Base-by-base conservation (phyloP, 1,140 invertebrate species). In the Pogonomyrmex barbatus region DNA sequence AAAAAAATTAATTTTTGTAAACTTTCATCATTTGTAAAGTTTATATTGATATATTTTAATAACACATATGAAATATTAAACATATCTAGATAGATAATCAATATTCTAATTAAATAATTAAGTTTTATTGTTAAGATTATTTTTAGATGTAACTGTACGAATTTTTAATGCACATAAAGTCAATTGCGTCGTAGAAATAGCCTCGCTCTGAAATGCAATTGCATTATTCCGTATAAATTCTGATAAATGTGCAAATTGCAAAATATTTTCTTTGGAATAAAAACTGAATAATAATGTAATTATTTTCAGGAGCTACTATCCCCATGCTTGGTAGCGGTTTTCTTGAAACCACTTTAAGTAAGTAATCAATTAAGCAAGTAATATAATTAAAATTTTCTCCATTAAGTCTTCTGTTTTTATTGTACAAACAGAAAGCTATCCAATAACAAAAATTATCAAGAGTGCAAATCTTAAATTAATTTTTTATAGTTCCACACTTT, bases 341-440 rank as follows among this genome's bases (percentile, higher is more conserved):
- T 89, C 17, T 67, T 77, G 79, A 79, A 84, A 87, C 84, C 77
- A 62, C 85, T 92, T 88, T 92, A 91, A 90, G 92, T 93, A 87
- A 92, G 90, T 92, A 45, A 50, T 4, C 0, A 3, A 47, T 30
- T 14, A 47, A 14, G 30, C 14, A 50, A 68, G 45, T 67, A n/a
- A n/a, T 56, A 33, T 58, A 68, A 87, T 65, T 45, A 67, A 81
- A 70, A 84, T 78, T 89, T 56, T 70, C 39, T 65, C 45, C 52
- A 50, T 86, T 77, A 63, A 56, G 8, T 36, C 6, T 14, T 30
- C 10, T 45, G 12, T 30, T 24, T 6, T 5, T 17, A 14, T 14
- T 36, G 17, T 56, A 24, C 24, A 24, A 24, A 24, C 24, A 24
- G 24, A 24, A 24, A 24, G 24, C 24, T 24, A 24, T 24, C 24